phyloP scores from a whole-genome alignment of 2,797 vertebrate species.

The Tiaroga cobitis region DNA sequence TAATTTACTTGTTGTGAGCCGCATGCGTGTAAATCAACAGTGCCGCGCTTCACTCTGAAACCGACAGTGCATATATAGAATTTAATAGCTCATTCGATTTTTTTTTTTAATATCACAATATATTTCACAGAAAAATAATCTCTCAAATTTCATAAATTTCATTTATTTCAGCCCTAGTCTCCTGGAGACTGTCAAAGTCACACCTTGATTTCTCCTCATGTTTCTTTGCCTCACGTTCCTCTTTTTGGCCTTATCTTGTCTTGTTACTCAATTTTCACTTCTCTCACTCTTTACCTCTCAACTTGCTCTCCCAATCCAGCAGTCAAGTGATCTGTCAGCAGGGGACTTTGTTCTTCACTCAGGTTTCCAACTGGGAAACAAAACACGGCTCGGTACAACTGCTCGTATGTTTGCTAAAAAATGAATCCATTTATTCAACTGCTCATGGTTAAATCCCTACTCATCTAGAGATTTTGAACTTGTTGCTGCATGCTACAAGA shows the following conservation, averaged over 20 bases:
- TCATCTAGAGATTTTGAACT: not conserved
- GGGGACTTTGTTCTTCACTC: conserved; percentile 40
- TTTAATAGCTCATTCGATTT: not conserved
- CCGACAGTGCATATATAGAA: not conserved
- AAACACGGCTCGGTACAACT: not conserved
- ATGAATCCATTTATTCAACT: conserved; percentile 17
- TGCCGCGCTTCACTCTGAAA: not conserved
- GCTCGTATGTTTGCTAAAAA: conserved; percentile 19
- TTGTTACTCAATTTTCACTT: not conserved
- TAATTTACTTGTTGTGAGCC: not conserved
- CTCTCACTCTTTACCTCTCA: not conserved
- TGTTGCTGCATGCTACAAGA: conserved; percentile 15
- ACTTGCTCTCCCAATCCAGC: conserved; percentile 18
- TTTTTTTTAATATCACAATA: not conserved
- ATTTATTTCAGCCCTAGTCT: not conserved
- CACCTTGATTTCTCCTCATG: not conserved
- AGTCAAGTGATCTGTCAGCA: conserved; percentile 40
- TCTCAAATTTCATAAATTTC: not conserved
- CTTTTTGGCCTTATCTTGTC: not conserved
- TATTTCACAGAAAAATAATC: not conserved
- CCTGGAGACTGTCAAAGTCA: not conserved
- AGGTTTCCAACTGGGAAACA: conserved; percentile 49
- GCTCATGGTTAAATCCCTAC: conserved; percentile 15
- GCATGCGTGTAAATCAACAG: not conserved
- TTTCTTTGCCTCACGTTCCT: not conserved